Evolutionary conservation across 2,113 vertebrate genomes (phyloP).

Genomic region (Myxocyprinus asiaticus): DNA sequence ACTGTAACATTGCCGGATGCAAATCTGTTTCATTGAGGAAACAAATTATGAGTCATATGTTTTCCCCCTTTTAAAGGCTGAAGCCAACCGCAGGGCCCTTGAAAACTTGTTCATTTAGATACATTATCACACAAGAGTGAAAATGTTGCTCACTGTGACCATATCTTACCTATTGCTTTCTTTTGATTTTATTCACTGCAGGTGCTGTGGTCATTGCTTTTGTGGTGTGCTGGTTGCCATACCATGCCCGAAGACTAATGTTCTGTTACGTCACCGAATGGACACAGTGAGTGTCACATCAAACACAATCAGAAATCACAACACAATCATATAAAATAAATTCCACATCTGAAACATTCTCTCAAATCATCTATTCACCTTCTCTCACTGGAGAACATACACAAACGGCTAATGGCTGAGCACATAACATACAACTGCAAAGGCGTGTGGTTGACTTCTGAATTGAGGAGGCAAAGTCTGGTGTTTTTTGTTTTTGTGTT

Average conservation of each 20-base stretch:
- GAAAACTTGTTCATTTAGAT: background rate
- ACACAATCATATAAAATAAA: too few relatives aligned
- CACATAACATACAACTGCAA: too few relatives aligned
- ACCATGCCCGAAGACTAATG: constrained; percentile 92
- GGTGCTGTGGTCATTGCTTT: constrained; percentile 94
- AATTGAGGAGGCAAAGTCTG: too few relatives aligned
- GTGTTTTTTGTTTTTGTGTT: too few relatives aligned
- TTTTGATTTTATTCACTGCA: constrained; percentile 56
- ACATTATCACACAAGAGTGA: background rate
- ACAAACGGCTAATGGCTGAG: too few relatives aligned
- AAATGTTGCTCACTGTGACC: background rate
- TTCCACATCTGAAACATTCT: too few relatives aligned
- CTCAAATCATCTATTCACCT: too few relatives aligned
- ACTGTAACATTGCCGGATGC: too few relatives aligned
- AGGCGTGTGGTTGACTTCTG: too few relatives aligned
- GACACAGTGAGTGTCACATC: constrained; percentile 84
- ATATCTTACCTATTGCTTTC: too few relatives aligned
- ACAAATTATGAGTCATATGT: constrained; percentile 13
- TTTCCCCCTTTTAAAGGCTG: background rate
- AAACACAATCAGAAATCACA: background rate
- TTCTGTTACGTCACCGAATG: constrained; percentile 90
- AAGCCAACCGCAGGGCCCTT: background rate
- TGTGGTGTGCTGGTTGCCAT: constrained; percentile 95
- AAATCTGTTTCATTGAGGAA: background rate
- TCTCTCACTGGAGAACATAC: too few relatives aligned